phyloP scores from a whole-genome alignment of 2,113 vertebrate genomes.

The Bolborhynchus lineola region DNA sequence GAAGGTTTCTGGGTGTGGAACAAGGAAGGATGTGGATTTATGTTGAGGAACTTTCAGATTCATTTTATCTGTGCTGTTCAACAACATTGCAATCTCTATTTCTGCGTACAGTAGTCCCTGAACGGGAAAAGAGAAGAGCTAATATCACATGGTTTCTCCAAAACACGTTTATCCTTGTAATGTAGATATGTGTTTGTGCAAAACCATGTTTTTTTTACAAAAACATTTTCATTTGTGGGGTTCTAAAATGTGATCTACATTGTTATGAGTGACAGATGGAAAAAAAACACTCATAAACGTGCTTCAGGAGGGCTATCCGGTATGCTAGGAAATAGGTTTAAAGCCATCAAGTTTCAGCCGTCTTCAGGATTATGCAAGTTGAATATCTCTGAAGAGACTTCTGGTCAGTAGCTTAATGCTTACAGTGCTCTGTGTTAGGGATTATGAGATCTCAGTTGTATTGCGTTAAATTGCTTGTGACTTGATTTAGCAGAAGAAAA shows the following conservation, averaged over 20 bases:
- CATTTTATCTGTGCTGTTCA: neutral
- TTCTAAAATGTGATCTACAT: neutral
- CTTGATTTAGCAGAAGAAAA: neutral
- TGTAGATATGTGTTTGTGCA: fast-evolving
- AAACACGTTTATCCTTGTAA: neutral
- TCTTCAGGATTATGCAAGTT: neutral
- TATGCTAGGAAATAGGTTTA: neutral
- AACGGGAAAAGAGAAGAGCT: neutral
- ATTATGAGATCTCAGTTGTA: neutral
- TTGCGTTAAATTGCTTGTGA: neutral
- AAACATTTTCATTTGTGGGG: neutral
- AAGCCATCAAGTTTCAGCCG: neutral
- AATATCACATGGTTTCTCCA: neutral
- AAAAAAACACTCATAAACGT: neutral
- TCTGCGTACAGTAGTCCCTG: neutral
- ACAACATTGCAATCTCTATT: neutral
- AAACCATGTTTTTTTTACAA: neutral
- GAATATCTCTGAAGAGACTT: neutral
- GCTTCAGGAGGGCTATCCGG: neutral
- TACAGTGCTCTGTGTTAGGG: neutral
- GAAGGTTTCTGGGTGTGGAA: neutral
- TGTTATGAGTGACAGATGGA: neutral
- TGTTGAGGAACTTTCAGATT: neutral
- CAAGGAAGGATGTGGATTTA: neutral
- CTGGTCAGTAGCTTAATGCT: neutral